Evolutionary conservation across 2,797 vertebrate genomes (phyloP).

Genomic region (Sebastes cheni): DNA sequence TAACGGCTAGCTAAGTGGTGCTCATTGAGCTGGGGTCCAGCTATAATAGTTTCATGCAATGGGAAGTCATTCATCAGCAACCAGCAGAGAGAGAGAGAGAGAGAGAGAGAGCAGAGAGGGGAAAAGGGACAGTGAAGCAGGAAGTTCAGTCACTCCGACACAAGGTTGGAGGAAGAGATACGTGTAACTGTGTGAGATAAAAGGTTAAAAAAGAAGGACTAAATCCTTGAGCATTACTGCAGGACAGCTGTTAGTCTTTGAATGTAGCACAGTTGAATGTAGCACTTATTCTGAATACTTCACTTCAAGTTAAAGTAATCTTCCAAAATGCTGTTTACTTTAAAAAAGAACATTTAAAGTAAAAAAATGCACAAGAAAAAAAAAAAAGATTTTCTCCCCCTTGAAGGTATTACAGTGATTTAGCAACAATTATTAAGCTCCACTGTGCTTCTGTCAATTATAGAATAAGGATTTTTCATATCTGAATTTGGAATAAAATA

Average conservation of each 20-base stretch:
- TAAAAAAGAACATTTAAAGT: not conserved
- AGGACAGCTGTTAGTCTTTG: not conserved
- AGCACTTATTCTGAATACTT: not conserved
- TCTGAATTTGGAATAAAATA: not conserved
- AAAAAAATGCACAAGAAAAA: not conserved
- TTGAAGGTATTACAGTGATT: not conserved
- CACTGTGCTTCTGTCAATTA: not conserved
- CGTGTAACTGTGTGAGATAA: not conserved
- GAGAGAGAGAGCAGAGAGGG: not conserved
- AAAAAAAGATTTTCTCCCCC: not conserved
- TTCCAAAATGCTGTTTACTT: not conserved
- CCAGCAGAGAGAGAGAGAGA: not conserved
- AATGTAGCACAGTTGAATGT: not conserved
- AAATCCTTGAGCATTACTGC: not conserved
- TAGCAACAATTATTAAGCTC: not conserved
- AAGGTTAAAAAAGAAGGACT: not conserved
- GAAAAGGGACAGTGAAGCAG: not conserved
- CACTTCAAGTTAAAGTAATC: not conserved
- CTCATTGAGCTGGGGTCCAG: slow-evolving; percentile 56
- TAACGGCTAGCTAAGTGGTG: slow-evolving; percentile 67
- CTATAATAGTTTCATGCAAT: slow-evolving; percentile 39
- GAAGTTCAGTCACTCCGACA: not conserved
- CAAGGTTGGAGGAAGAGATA: not conserved
- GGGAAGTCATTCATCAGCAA: slow-evolving; percentile 49
- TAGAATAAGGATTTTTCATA: not conserved